A percentile compares a stretch with the other conserved stretches of the same genome.
Evolutionary conservation across 2,888 invertebrate species (phyloP).

Genomic region (Opisthograptis luteolata): DNA sequence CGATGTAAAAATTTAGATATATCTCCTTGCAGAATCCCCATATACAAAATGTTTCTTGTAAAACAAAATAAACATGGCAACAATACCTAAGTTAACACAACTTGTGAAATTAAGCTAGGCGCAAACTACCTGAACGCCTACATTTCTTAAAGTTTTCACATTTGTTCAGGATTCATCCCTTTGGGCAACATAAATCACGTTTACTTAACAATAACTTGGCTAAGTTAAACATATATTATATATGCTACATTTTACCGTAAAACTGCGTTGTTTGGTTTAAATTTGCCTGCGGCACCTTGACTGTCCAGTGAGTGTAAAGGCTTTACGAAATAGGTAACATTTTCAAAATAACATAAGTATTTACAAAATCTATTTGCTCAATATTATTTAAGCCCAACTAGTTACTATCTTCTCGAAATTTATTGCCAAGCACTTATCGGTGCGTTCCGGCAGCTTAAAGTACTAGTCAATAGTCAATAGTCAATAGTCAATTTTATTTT

Average conservation of each 20-base stretch:
- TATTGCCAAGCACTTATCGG: too few species aligned
- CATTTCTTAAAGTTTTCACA: slow-evolving; percentile 46
- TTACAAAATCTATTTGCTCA: too few species aligned
- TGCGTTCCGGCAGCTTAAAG: too few species aligned
- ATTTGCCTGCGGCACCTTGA: background rate
- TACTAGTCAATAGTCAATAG: too few species aligned
- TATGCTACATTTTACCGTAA: slow-evolving; percentile 26
- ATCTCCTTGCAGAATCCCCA: too few species aligned
- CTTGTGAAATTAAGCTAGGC: slow-evolving; percentile 21
- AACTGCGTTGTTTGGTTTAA: slow-evolving; percentile 7
- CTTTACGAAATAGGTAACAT: too few species aligned
- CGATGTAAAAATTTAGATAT: too few species aligned
- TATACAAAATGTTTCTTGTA: background rate
- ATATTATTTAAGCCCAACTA: too few species aligned
- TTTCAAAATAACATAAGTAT: too few species aligned
- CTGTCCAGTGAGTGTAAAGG: slow-evolving; percentile 1
- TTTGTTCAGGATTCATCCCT: slow-evolving; percentile 45
- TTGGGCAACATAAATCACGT: slow-evolving; percentile 36
- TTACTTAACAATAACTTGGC: slow-evolving; percentile 35
- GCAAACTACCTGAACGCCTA: slow-evolving; percentile 31
- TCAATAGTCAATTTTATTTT: too few species aligned
- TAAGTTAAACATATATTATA: slow-evolving; percentile 40
- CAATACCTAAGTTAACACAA: slow-evolving; percentile 17
- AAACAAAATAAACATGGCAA: slow-evolving; percentile 8
- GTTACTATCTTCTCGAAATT: too few species aligned